A percentile compares a stretch with the other conserved stretches of the same genome.
These are phyloP conservation scores for Ctenopoma multispine DNA, from an alignment of 2,797 vertebrate genomes.

Conservation along the genomic window DNA sequence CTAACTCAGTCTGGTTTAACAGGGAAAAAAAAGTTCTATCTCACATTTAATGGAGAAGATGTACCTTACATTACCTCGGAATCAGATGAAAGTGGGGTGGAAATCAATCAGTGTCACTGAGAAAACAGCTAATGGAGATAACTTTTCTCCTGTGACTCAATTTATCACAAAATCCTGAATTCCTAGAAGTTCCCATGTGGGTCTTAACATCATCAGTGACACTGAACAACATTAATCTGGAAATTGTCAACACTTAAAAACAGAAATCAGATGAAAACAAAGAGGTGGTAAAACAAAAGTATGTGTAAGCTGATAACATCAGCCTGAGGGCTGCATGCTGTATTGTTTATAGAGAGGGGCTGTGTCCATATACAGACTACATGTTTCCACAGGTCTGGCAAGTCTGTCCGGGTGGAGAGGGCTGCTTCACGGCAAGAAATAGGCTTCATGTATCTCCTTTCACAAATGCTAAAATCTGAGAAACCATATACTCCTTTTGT, in stretches of 20 bases:
- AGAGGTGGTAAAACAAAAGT: neutral
- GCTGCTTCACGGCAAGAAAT: neutral
- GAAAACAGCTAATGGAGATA: neutral
- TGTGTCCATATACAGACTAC: neutral
- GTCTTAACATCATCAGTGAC: neutral
- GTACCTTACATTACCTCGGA: accelerated
- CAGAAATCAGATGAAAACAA: neutral
- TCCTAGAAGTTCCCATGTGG: no score
- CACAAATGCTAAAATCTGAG: no score
- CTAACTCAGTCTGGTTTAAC: neutral
- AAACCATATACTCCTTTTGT: no score
- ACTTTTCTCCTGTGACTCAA: neutral
- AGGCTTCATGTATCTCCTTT: neutral
- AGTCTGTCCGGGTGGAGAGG: conserved; percentile 1
- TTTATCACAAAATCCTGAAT: neutral
- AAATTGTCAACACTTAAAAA: neutral
- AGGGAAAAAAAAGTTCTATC: neutral
- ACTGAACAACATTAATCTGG: neutral
- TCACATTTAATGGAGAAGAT: accelerated
- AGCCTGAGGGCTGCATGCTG: neutral
- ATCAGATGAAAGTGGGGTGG: neutral
- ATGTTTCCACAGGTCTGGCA: conserved; percentile 27
- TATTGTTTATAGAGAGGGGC: neutral
- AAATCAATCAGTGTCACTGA: neutral
- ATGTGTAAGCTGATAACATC: neutral